phyloP scores from a whole-genome alignment of 2,888 invertebrate genomes.

The Ochropacha duplaris region DNA sequence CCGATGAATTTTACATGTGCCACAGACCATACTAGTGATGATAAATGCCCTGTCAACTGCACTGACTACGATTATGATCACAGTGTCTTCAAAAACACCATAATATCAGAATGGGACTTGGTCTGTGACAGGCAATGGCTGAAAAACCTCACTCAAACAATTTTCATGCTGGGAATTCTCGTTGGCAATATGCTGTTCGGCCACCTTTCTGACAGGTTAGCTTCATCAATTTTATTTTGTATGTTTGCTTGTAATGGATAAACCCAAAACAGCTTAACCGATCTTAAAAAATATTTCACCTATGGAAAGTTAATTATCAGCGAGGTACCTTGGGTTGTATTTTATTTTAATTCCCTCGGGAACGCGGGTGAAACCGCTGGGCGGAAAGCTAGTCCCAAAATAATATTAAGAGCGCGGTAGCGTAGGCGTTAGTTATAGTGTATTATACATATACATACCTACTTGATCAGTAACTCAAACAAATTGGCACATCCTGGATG shows the following conservation, averaged over 20 bases:
- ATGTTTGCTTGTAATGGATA: no score
- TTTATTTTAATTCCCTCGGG: no score
- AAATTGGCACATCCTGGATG: constrained; percentile 67
- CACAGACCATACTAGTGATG: constrained; percentile 42
- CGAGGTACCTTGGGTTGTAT: no score
- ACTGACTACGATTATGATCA: constrained; percentile 84
- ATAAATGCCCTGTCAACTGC: constrained; percentile 80
- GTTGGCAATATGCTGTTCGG: constrained; percentile 90
- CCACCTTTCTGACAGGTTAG: constrained; percentile 88
- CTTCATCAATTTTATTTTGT: constrained; percentile 5
- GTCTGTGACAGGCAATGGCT: constrained; percentile 86
- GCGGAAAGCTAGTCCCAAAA: no score
- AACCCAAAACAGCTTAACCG: no score
- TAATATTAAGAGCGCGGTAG: constrained; percentile 11
- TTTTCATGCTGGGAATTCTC: constrained; percentile 90
- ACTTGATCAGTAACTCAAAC: constrained; percentile 22
- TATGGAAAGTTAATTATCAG: no score
- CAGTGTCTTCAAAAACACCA: constrained; percentile 87
- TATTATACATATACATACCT: no score
- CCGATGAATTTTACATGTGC: constrained; percentile 83
- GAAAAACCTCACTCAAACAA: constrained; percentile 88
- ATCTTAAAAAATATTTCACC: no score
- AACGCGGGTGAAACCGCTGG: no score
- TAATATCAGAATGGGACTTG: constrained; percentile 89
- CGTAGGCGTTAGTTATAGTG: constrained; percentile 11